phyloP scores from a whole-genome alignment of 2,113 vertebrate species.

The Oncorhynchus gorbuscha region DNA sequence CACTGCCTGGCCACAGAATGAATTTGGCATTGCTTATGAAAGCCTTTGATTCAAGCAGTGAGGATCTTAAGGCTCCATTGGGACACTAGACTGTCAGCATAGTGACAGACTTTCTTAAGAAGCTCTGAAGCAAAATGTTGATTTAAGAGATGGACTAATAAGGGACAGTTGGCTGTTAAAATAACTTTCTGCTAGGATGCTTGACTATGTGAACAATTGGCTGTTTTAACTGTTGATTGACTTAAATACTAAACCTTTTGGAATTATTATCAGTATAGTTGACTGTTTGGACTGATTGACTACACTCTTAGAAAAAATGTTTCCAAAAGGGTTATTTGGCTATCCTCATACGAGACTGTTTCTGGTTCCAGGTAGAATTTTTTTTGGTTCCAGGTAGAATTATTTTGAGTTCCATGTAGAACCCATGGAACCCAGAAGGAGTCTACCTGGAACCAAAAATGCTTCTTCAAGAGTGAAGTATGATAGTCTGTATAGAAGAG shows the following conservation, averaged over 20 bases:
- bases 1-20: background rate
- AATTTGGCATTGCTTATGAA: background rate
- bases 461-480: too few relatives aligned
- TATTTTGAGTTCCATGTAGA: too few relatives aligned
- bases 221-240: background rate
- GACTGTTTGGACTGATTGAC: background rate
- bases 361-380: too few relatives aligned
- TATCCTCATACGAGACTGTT: too few relatives aligned
- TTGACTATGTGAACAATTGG: background rate
- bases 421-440: too few relatives aligned
- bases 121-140: background rate
- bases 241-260: background rate
- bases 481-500: too few relatives aligned
- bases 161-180: background rate
- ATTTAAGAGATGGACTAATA: background rate
- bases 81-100: constrained; percentile 37
- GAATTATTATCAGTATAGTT: background rate
- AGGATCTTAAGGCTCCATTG: background rate
- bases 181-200: background rate
- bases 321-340: too few relatives aligned
- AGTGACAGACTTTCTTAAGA: constrained; percentile 24
- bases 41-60: background rate
- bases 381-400: too few relatives aligned
- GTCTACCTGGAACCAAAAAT: too few relatives aligned
- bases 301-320: too few relatives aligned